A percentile compares a stretch with the other conserved stretches of the same genome.
Evolutionary conservation across 2,113 vertebrate species (phyloP).

Genomic region (Agapornis roseicollis): DNA sequence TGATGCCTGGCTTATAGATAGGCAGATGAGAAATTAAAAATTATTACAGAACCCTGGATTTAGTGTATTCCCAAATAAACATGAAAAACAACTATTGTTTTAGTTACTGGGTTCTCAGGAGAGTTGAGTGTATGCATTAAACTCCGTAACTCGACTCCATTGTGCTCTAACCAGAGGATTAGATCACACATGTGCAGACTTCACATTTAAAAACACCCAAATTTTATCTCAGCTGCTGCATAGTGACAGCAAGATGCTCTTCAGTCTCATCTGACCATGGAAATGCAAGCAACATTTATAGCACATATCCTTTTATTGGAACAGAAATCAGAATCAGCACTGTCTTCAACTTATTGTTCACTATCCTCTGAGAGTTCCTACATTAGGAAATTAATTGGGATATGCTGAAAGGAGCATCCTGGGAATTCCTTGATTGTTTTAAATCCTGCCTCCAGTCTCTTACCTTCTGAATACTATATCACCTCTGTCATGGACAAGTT

Average conservation of each 20-base stretch:
- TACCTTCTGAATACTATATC: not conserved
- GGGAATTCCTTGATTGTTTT: constrained; percentile 20
- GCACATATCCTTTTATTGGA: not conserved
- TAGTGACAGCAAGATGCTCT: not conserved
- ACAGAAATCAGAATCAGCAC: not conserved
- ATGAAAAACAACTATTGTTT: not conserved
- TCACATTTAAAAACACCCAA: not conserved
- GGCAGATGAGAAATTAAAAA: not conserved
- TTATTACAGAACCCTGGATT: not conserved
- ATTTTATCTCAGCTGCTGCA: constrained; percentile 5
- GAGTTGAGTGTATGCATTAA: not conserved
- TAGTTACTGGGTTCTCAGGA: not conserved
- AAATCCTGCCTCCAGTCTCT: not conserved
- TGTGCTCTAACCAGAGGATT: not conserved
- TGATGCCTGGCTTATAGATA: not conserved
- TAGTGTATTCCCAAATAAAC: not conserved
- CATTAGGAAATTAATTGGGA: constrained; percentile 11
- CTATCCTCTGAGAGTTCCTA: not conserved
- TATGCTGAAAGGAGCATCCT: not conserved
- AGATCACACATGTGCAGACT: not conserved
- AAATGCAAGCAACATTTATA: not conserved
- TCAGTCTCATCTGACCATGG: not conserved
- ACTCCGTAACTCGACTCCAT: not conserved
- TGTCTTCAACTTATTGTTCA: not conserved
- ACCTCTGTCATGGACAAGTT: not conserved